Conservation (phyloP, 1,140 invertebrate species). For the Solenopsis fugax region DNA sequence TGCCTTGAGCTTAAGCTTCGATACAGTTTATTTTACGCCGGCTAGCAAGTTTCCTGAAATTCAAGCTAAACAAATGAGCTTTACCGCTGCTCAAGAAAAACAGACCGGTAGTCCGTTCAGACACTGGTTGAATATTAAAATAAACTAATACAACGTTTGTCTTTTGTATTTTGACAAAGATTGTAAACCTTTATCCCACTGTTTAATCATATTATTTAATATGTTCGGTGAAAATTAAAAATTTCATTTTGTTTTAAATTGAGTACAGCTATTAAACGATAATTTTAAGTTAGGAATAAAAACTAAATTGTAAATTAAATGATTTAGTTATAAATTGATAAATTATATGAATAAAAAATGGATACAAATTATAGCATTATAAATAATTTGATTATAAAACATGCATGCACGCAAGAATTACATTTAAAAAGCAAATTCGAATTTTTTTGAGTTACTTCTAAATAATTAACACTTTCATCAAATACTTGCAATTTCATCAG, state of each 20-base stretch:
- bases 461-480: neutral
- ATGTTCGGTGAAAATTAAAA: neutral
- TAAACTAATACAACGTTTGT: conserved; percentile 29
- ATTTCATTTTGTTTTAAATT: conserved; percentile 1
- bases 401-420: neutral
- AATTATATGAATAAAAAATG: neutral
- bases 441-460: neutral
- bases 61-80: conserved; percentile 53
- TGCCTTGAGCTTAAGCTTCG: conserved; percentile 46
- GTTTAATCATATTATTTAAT: neutral
- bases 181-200: neutral
- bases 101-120: neutral
- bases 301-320: neutral
- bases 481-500: neutral
- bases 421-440: neutral
- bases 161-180: neutral
- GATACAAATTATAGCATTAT: neutral
- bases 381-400: neutral
- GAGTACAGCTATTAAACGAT: neutral
- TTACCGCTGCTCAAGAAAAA: conserved; percentile 16
- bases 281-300: neutral
- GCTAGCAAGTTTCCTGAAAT: conserved; percentile 33
- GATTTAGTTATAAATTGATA: neutral
- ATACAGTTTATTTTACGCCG: conserved; percentile 54
- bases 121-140: conserved; percentile 14